These are phyloP conservation scores for Scomber japonicus DNA, from an alignment of 2,113 vertebrate species.

Conservation along the genomic window DNA sequence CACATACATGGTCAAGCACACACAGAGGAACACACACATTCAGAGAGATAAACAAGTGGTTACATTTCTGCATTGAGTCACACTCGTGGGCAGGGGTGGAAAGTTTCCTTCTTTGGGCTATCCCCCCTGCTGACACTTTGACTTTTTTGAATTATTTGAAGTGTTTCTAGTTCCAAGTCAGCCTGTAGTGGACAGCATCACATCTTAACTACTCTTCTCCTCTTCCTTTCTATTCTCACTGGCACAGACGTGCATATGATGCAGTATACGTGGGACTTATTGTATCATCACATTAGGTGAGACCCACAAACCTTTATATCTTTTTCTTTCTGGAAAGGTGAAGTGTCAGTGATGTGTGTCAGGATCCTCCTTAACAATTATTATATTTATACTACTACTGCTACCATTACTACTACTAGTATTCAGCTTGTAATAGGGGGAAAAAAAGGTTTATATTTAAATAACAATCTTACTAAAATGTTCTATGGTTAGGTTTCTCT, in stretches of 20 bases:
- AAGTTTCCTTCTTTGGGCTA: conserved; percentile 79
- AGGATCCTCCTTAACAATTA: no score
- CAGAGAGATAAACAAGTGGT: conserved; percentile 74
- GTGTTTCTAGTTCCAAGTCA: conserved; percentile 20
- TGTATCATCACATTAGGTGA: no score
- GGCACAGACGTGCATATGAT: not conserved
- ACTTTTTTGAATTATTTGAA: conserved; percentile 60
- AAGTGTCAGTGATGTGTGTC: no score
- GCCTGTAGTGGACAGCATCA: conserved; percentile 14
- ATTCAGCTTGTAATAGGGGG: no score
- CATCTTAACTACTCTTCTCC: not conserved
- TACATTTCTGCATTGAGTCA: conserved; percentile 78
- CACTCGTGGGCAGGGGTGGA: conserved; percentile 73
- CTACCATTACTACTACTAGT: no score
- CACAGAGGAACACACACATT: conserved; percentile 16
- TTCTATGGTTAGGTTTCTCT: no score
- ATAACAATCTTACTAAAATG: no score
- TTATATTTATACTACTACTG: no score
- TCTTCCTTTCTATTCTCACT: not conserved
- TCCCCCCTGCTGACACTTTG: conserved; percentile 63
- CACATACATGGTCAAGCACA: conserved; percentile 16
- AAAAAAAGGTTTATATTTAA: no score
- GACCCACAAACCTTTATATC: not conserved
- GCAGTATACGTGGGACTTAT: no score
- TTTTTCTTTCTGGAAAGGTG: not conserved